These are phyloP conservation scores for Drosophila falleni DNA, from an alignment of 2,888 invertebrate species.

Conservation along the genomic window DNA sequence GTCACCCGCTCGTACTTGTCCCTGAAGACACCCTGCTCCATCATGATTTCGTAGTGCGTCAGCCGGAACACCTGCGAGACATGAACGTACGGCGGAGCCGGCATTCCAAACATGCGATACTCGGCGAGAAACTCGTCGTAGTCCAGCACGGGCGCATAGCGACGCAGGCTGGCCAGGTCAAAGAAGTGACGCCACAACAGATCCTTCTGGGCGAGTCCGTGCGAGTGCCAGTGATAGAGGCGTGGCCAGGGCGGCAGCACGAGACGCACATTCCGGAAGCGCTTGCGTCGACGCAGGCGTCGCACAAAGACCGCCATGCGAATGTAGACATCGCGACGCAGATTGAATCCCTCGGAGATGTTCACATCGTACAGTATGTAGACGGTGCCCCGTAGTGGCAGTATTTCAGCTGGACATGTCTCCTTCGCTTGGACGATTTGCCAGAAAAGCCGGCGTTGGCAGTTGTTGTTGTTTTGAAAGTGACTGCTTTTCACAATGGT, in stretches of 20 bases:
- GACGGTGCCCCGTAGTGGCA: conserved; percentile 65
- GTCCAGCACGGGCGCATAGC: conserved; percentile 93
- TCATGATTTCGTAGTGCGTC: conserved; percentile 94
- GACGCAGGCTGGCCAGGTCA: conserved; percentile 91
- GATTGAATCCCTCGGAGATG: conserved; percentile 98
- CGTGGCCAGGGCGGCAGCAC: conserved; percentile 97
- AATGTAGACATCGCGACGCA: conserved; percentile 98
- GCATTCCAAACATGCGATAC: conserved; percentile 82
- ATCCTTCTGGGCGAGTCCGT: conserved; percentile 87
- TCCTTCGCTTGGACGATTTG: conserved; percentile 9
- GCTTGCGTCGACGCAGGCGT: conserved; percentile 87
- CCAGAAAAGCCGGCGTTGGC: conserved; percentile 41
- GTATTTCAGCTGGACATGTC: conserved; percentile 56
- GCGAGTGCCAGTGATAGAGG: conserved; percentile 95
- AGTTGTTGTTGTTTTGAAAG: conserved; percentile 19
- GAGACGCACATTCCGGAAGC: conserved; percentile 87
- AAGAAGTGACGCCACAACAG: conserved; percentile 95
- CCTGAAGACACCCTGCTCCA: conserved; percentile 91
- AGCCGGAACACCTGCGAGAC: conserved; percentile 93
- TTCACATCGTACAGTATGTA: conserved; percentile 97
- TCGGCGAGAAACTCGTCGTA: conserved; percentile 91
- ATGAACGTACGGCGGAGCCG: conserved; percentile 79
- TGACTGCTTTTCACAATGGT: conserved; percentile 15
- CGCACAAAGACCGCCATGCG: conserved; percentile 94
- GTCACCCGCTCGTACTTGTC: conserved; percentile 91